These are phyloP conservation scores for Paratrypauchen microcephalus DNA, from an alignment of 2,797 vertebrate species.

Conservation along the genomic window DNA sequence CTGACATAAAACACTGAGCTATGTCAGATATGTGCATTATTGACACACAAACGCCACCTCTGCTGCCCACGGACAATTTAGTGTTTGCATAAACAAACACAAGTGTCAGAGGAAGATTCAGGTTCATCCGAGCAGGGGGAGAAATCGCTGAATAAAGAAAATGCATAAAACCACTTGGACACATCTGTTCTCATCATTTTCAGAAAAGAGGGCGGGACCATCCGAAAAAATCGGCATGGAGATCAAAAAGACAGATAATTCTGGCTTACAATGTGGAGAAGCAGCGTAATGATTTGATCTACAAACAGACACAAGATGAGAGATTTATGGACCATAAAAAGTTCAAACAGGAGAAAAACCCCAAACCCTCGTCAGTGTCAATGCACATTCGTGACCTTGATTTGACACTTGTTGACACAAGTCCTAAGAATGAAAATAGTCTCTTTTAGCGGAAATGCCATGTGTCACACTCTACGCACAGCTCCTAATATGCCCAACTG, in stretches of 20 bases:
- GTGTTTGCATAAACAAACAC: constrained; percentile 27
- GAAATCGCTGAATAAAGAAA: constrained; percentile 64
- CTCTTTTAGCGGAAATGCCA: constrained; percentile 71
- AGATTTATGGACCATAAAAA: constrained; percentile 73
- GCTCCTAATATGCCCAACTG: constrained; percentile 78
- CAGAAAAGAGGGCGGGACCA: constrained; percentile 67
- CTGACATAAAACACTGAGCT: constrained; percentile 39
- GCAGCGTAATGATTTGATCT: constrained; percentile 66
- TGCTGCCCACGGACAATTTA: constrained; percentile 38
- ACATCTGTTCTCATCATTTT: constrained; percentile 72
- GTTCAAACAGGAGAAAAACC: constrained; percentile 71
- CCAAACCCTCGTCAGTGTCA: constrained; percentile 69
- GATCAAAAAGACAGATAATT: constrained; percentile 73
- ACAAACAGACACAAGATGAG: constrained; percentile 61
- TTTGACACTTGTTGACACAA: constrained; percentile 54
- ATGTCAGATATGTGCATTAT: constrained; percentile 52
- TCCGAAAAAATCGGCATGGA: constrained; percentile 43
- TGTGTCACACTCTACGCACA: constrained; percentile 65
- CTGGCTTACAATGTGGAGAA: constrained; percentile 63
- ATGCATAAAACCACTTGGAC: constrained; percentile 65
- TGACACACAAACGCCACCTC: constrained; percentile 44
- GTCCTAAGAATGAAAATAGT: not conserved
- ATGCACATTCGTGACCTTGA: constrained; percentile 62
- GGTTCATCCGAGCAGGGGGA: constrained; percentile 60
- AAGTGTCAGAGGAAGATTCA: constrained; percentile 44